Conservation (phyloP, 2,113 vertebrate genomes). For the Lontra canadensis region DNA sequence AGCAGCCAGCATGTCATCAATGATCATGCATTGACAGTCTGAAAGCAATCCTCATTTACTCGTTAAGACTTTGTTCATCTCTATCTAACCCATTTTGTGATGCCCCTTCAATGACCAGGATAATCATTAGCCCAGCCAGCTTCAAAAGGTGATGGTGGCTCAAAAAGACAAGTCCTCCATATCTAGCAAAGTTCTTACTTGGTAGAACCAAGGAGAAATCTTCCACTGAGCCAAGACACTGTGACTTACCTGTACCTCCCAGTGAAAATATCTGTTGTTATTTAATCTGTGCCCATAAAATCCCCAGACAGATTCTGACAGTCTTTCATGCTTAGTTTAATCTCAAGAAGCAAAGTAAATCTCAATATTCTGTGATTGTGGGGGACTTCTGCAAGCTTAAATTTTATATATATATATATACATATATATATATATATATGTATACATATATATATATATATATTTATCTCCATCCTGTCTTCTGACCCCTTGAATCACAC, state of each 20-base stretch:
- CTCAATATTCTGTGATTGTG: background rate
- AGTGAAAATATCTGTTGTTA: background rate
- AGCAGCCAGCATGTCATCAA: background rate
- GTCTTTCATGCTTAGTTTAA: background rate
- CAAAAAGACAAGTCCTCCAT: background rate
- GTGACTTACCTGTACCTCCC: background rate
- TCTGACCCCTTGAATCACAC: background rate
- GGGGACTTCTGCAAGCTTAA: background rate
- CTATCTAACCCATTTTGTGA: background rate
- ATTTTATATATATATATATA: background rate
- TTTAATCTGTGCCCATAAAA: background rate
- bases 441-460: background rate
- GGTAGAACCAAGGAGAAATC: background rate
- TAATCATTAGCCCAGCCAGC: background rate
- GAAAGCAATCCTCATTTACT: background rate
- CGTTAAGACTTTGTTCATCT: background rate
- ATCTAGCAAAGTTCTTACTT: background rate
- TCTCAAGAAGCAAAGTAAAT: conserved; percentile 28
- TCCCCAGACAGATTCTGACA: background rate
- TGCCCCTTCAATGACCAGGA: background rate
- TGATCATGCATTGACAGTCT: background rate
- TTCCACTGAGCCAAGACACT: background rate
- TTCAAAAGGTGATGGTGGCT: background rate
- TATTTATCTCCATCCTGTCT: background rate
- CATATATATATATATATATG: background rate